A percentile compares a stretch with the other conserved stretches of the same genome.
Conservation (phyloP, 2,888 invertebrate genomes). For the Bugula neritina region DNA sequence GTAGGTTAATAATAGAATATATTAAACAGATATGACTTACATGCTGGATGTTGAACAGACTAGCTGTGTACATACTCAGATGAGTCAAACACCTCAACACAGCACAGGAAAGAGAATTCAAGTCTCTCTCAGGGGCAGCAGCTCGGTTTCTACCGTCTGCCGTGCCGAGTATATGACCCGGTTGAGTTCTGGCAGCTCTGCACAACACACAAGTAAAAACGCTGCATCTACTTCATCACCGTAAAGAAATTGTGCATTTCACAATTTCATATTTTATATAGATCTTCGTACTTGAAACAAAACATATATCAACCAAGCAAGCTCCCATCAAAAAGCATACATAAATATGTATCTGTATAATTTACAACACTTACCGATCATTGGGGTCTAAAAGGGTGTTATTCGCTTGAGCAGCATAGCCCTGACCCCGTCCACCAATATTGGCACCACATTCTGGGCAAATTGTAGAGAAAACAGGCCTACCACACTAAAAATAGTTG, state of each 20-base stretch:
- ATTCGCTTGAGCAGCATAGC: neutral
- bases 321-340: too few species aligned
- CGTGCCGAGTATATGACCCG: constrained; percentile 40
- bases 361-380: neutral
- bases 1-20: too few species aligned
- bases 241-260: too few species aligned
- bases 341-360: too few species aligned
- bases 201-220: too few species aligned
- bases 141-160: constrained; percentile 32
- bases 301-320: too few species aligned
- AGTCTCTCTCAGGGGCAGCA: constrained; percentile 35
- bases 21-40: too few species aligned
- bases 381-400: neutral
- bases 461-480: neutral
- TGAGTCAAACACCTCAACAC: constrained; percentile 39
- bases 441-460: neutral
- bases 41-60: constrained; percentile 24
- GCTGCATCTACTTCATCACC: too few species aligned
- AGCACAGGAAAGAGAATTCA: constrained; percentile 35
- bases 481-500: neutral
- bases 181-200: constrained; percentile 21
- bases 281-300: too few species aligned
- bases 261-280: too few species aligned
- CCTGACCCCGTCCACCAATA: neutral
- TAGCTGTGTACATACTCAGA: constrained; percentile 37